Conservation (phyloP, 1,140 invertebrate species). For the Solenopsis fugax region DNA sequence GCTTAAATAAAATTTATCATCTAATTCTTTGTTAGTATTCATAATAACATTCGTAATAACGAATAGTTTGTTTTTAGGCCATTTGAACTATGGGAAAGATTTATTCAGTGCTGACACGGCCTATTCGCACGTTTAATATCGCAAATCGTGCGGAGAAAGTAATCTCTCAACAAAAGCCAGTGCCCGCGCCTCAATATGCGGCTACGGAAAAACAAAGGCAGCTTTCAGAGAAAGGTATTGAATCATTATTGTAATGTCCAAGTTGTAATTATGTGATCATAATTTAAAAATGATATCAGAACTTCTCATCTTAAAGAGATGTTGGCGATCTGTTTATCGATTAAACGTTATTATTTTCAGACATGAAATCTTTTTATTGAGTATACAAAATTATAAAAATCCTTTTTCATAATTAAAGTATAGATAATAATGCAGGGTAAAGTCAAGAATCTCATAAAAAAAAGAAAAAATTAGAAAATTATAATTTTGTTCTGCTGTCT, state of each 20-base stretch:
- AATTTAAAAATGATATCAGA: not conserved
- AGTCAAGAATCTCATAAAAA: too few species aligned
- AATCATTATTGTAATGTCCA: not conserved
- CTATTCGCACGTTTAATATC: constrained; percentile 89
- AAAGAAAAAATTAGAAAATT: too few species aligned
- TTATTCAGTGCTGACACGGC: constrained; percentile 84
- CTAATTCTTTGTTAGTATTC: not conserved
- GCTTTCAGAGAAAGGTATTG: constrained; percentile 87
- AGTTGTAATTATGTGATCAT: not conserved
- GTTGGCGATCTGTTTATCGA: too few species aligned
- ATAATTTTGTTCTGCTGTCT: too few species aligned
- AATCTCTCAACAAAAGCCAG: constrained; percentile 90
- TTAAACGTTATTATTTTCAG: too few species aligned
- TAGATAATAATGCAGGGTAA: too few species aligned
- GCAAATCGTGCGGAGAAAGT: constrained; percentile 90
- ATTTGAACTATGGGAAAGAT: constrained; percentile 87
- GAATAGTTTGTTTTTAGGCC: not conserved
- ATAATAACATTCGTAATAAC: not conserved
- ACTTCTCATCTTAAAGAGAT: not conserved
- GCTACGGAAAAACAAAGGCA: constrained; percentile 88
- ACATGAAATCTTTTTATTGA: too few species aligned
- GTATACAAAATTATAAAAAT: too few species aligned
- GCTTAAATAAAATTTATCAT: not conserved
- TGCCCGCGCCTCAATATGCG: constrained; percentile 89
- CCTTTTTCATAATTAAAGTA: too few species aligned